These are phyloP conservation scores for Hypotaenidia philippensis DNA, from an alignment of 2,797 vertebrate genomes.

Conservation along the genomic window DNA sequence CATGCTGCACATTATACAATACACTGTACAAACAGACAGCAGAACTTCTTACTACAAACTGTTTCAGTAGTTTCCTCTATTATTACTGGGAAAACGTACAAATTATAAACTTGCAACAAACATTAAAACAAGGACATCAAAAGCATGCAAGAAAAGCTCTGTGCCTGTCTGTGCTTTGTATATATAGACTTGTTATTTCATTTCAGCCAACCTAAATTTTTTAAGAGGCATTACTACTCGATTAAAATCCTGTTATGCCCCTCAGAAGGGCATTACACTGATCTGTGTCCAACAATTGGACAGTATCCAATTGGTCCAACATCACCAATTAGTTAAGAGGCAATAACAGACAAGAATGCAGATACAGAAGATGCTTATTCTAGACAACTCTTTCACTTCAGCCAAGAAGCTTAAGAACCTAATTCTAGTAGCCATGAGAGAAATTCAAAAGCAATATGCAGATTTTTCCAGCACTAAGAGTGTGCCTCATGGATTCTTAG, in stretches of 20 bases:
- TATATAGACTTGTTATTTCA: background rate
- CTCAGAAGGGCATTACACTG: background rate
- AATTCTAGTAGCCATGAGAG: background rate
- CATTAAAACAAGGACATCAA: background rate
- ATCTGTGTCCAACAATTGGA: background rate
- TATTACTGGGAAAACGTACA: background rate
- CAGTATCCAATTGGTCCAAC: background rate
- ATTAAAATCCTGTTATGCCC: background rate
- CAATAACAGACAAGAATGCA: background rate
- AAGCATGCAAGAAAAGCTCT: background rate
- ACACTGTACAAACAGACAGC: background rate
- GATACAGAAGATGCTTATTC: background rate
- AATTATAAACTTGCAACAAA: background rate
- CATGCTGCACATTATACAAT: background rate
- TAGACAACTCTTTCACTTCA: background rate
- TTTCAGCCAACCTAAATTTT: background rate
- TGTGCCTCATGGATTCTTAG: background rate
- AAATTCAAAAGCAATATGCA: background rate
- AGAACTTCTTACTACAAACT: background rate
- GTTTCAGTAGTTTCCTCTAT: background rate
- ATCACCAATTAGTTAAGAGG: background rate
- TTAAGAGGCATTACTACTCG: background rate
- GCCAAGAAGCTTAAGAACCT: background rate
- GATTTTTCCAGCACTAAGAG: background rate
- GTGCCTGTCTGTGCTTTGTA: background rate